Conservation (phyloP, 1,140 invertebrate species). For the Aphelinus atriplicis region DNA sequence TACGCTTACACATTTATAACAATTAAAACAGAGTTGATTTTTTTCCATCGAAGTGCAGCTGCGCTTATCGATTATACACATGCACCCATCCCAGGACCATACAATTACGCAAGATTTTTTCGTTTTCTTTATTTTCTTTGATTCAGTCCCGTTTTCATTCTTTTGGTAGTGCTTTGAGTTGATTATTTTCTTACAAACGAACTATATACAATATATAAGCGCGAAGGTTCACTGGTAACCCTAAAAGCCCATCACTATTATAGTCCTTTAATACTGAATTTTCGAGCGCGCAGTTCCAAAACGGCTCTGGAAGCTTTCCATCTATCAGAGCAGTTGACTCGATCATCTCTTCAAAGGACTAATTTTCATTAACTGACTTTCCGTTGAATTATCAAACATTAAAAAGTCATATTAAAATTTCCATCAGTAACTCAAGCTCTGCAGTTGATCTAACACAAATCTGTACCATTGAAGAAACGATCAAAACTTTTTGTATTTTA, state of each 20-base stretch:
- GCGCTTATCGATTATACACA: conserved; percentile 50
- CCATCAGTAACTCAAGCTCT: too few relatives aligned
- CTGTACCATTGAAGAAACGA: too few relatives aligned
- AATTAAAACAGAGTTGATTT: conserved; percentile 34
- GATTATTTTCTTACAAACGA: conserved; percentile 42
- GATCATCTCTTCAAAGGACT: too few relatives aligned
- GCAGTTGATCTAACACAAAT: too few relatives aligned
- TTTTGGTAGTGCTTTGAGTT: not conserved
- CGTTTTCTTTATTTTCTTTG: conserved; percentile 35
- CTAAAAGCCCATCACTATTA: not conserved
- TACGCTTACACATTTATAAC: conserved; percentile 29
- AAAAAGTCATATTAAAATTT: too few relatives aligned
- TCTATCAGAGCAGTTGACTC: too few relatives aligned
- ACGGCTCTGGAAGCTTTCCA: too few relatives aligned
- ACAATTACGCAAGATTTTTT: conserved; percentile 37
- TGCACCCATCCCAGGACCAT: conserved; percentile 63
- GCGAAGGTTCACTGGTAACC: conserved; percentile 12
- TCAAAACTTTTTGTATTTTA: too few relatives aligned
- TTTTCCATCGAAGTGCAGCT: conserved; percentile 25
- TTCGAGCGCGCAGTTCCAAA: too few relatives aligned
- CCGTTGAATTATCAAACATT: too few relatives aligned
- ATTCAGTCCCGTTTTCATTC: conserved; percentile 41
- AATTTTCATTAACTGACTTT: too few relatives aligned
- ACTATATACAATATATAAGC: conserved; percentile 64
- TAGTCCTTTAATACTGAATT: not conserved